Evolutionary conservation across 2,797 vertebrate genomes (phyloP).

Genomic region (Bradypodion ventrale): DNA sequence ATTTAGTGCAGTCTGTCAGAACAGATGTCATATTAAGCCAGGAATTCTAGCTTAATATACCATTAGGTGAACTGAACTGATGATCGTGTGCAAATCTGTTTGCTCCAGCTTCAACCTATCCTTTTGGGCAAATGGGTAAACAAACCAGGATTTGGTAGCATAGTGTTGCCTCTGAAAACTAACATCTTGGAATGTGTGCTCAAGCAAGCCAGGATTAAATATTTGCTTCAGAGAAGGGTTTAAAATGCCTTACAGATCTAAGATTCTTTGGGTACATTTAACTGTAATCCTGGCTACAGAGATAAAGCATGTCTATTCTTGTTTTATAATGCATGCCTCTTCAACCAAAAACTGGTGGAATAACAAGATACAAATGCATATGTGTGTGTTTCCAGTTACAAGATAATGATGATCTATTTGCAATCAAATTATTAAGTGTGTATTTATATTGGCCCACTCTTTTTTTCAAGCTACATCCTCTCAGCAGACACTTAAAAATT

Average conservation of each 20-base stretch:
- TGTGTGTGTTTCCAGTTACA: too few species aligned
- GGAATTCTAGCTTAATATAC: background rate
- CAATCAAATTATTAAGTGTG: conserved; percentile 38
- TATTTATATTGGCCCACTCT: conserved; percentile 23
- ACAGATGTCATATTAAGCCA: background rate
- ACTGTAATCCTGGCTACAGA: background rate
- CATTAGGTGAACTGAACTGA: background rate
- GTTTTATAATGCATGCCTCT: too few species aligned
- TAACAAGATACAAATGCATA: background rate
- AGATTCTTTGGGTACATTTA: background rate
- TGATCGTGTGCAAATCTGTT: background rate
- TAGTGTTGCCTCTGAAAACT: too few species aligned
- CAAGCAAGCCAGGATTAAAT: background rate
- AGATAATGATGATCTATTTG: conserved; percentile 21
- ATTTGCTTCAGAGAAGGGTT: background rate
- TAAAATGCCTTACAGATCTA: background rate
- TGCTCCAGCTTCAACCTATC: background rate
- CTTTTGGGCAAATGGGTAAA: background rate
- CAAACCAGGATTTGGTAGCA: background rate
- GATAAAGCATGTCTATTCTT: background rate
- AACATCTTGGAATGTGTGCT: too few species aligned
- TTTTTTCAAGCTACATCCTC: conserved; percentile 47
- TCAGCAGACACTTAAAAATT: conserved; percentile 46
- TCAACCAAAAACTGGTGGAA: too few species aligned
- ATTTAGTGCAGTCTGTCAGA: background rate